Evolutionary conservation across 2,113 vertebrate genomes (phyloP), one percentile per base, ranked within the genome.

Genomic region (Mustela lutreola): DNA sequence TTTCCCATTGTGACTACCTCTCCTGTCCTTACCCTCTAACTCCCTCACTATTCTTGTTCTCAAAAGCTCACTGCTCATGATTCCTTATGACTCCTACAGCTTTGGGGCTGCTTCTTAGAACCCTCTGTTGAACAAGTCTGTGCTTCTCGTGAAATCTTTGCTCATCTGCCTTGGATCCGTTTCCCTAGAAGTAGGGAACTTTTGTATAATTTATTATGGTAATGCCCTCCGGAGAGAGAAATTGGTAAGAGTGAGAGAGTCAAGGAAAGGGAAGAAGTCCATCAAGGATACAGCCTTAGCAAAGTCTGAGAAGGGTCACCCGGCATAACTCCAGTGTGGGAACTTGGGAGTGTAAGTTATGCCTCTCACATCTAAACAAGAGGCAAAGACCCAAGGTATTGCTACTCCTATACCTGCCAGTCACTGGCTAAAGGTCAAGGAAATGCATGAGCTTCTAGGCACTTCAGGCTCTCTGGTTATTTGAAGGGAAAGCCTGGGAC

Each of bases 121-220:
- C n/a, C 19, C 12, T n/a, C 84, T 86, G 75, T 89, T n/a, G 56
- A 56, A 53, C 58, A 71, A 70, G 5, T 60, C 50, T 75, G 48
- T 67, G n/a, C 31, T 71, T 76, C 75, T 89, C 56, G 31, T 84
- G 65, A 95, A 81, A 78, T 89, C 89, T 93, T 36, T 39, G 24
- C 19, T 14, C 50, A 60, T 76, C n/a, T 81, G 5, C 81, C 58
- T 96, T 89, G 50, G n/a, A 96, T 86, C 73, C 6, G 5, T 89
- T 93, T 79, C 36, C 65, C 36, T 6, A 19, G 73, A 96, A 71
- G 71, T 24, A 95, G 65, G n/a, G 85, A 88, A 33, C 5, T 60
- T 87, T 62, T 22, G 36, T 18, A 26, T 50, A 58, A 76, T 50
- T 71, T 78, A 63, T 70, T 75, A 58, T 86, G 67, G 36, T 92